Evolutionary conservation across 2,113 vertebrate species (phyloP).

Genomic region (Zingel zingel): DNA sequence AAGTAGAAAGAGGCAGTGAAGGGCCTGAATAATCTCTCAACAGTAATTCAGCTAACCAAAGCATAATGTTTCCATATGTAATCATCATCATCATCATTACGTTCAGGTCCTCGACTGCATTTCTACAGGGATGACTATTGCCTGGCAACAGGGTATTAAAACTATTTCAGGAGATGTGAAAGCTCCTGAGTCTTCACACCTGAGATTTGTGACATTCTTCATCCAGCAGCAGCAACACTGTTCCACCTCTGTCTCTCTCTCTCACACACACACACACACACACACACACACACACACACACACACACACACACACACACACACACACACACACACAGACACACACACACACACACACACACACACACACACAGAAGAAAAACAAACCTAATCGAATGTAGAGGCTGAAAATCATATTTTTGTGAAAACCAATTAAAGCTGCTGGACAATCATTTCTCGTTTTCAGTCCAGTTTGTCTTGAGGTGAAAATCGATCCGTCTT

Average conservation of each 20-base stretch:
- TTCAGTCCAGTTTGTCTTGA: not conserved
- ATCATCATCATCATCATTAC: not conserved
- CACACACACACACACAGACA: too few species aligned
- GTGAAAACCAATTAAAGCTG: not conserved
- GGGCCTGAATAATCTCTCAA: not conserved
- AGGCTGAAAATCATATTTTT: not conserved
- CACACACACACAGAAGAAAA: not conserved
- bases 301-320: not conserved
- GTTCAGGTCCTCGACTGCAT: not conserved
- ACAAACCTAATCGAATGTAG: not conserved
- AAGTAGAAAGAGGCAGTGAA: not conserved
- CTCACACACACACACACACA: not conserved
- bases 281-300: not conserved
- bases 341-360: not conserved
- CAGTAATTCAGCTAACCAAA: not conserved
- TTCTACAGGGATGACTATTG: conserved; percentile 60
- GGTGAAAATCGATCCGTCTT: not conserved
- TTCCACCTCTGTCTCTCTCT: not conserved
- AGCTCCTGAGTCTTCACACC: conserved; percentile 62
- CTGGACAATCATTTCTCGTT: not conserved
- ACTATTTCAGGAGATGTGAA: conserved; percentile 75
- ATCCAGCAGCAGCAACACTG: conserved; percentile 24
- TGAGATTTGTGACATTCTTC: conserved; percentile 69
- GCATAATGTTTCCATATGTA: conserved; percentile 13
- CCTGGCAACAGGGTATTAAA: conserved; percentile 70